Conservation (phyloP, 2,113 vertebrate genomes). For the Scalopus aquaticus region DNA sequence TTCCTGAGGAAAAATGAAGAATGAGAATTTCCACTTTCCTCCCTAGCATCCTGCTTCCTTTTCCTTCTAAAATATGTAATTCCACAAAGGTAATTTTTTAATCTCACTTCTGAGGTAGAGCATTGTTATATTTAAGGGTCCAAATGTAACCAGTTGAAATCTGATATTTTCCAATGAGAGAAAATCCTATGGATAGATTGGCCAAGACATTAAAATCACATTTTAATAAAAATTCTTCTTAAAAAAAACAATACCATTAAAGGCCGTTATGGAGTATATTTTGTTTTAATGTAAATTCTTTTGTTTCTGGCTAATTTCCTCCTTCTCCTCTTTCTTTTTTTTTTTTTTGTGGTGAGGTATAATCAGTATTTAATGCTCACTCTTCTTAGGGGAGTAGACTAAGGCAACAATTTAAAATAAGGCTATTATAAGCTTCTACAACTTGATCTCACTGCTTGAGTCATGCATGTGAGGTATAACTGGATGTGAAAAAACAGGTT, state of each 20-base stretch:
- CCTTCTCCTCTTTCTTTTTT: no score
- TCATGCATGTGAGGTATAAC: slow-evolving; percentile 64
- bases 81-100: slow-evolving; percentile 46
- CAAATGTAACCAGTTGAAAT: slow-evolving; percentile 46
- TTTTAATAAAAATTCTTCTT: slow-evolving; percentile 58
- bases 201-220: not conserved
- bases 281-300: slow-evolving; percentile 73
- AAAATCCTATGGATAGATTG: slow-evolving; percentile 43
- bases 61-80: slow-evolving; percentile 45
- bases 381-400: slow-evolving; percentile 78
- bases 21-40: slow-evolving; percentile 43
- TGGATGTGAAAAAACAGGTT: slow-evolving; percentile 77
- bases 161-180: slow-evolving; percentile 40
- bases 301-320: slow-evolving; percentile 83
- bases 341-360: slow-evolving; percentile 78
- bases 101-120: slow-evolving; percentile 26
- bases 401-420: slow-evolving; percentile 75
- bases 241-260: slow-evolving; percentile 64
- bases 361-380: slow-evolving; percentile 78
- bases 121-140: slow-evolving; percentile 44
- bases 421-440: slow-evolving; percentile 64
- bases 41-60: not conserved
- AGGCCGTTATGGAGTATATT: slow-evolving; percentile 62
- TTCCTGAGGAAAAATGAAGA: slow-evolving; percentile 49
- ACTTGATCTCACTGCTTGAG: slow-evolving; percentile 53